phyloP scores from a whole-genome alignment of 2,888 invertebrate species.

The Acronicta psi region DNA sequence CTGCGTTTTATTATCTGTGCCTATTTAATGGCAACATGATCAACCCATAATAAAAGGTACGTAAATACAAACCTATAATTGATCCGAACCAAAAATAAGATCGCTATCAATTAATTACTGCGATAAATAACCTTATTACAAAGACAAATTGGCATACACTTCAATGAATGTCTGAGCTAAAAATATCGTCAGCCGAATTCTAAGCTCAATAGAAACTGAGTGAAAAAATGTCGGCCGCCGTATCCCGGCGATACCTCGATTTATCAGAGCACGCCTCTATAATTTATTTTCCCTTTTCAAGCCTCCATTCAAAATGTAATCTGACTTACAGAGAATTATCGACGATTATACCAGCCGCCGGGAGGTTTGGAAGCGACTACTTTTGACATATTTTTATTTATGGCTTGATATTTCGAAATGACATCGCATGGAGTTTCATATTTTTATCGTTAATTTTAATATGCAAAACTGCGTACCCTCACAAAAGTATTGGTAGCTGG shows the following conservation, averaged over 20 bases:
- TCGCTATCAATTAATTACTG: neutral
- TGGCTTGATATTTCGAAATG: conserved; percentile 18
- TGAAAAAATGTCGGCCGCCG: conserved; percentile 38
- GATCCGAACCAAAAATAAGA: neutral
- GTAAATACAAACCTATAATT: too few relatives aligned
- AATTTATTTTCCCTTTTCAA: conserved; percentile 58
- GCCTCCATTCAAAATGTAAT: conserved; percentile 51
- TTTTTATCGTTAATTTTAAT: neutral
- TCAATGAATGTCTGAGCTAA: conserved; percentile 3
- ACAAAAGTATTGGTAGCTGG: too few relatives aligned
- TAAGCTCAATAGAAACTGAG: conserved; percentile 20
- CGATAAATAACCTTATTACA: conserved; percentile 2
- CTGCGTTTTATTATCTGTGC: too few relatives aligned
- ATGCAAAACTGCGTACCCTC: neutral
- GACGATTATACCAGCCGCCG: conserved; percentile 43
- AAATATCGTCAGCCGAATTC: conserved; percentile 35
- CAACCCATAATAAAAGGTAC: too few relatives aligned
- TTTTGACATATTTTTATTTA: conserved; percentile 49
- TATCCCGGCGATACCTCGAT: conserved; percentile 36
- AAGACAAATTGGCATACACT: conserved; percentile 10
- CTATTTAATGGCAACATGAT: too few relatives aligned
- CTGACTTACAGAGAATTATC: conserved; percentile 51
- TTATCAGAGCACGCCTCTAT: conserved; percentile 48
- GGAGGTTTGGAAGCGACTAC: conserved; percentile 14
- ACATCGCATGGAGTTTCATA: conserved; percentile 3